Percentiles rank a stretch among this genome's conserved stretches.
Conservation (phyloP, 2,888 invertebrate species). For the Calameuta pallipes region DNA sequence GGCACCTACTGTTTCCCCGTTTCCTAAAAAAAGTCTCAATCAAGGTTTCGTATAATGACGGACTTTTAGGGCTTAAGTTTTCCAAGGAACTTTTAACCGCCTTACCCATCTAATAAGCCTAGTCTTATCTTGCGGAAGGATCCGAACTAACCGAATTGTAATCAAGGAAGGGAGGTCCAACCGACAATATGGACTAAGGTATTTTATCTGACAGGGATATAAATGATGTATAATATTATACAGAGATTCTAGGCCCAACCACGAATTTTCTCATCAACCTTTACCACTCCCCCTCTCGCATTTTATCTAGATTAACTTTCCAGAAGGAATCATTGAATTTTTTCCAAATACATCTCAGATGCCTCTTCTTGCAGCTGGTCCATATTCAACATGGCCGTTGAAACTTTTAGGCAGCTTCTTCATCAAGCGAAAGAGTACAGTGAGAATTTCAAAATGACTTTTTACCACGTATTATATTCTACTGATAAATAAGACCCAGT, state of each 20-base stretch:
- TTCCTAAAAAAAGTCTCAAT: neutral
- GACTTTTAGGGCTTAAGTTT: constrained; percentile 3
- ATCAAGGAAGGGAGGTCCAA: constrained; percentile 14
- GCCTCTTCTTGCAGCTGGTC: neutral
- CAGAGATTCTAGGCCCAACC: constrained; percentile 12
- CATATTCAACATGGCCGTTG: neutral
- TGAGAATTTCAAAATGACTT: neutral
- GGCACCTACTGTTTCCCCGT: neutral
- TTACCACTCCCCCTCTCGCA: neutral
- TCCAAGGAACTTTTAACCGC: neutral
- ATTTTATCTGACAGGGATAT: constrained; percentile 20
- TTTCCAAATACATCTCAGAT: neutral
- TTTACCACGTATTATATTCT: neutral
- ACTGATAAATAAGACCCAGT: neutral
- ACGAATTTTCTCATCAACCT: constrained; percentile 3
- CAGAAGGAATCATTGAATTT: neutral
- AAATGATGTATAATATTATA: constrained; percentile 25
- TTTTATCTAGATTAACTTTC: neutral
- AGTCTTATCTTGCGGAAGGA: neutral
- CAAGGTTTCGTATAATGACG: constrained; percentile 7
- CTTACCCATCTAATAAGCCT: neutral
- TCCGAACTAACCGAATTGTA: constrained; percentile 12
- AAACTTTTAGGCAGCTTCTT: neutral
- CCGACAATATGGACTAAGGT: constrained; percentile 16
- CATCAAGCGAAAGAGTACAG: neutral